Conservation (phyloP, 1,140 invertebrate genomes). For the Macrocentrus cingulum region DNA sequence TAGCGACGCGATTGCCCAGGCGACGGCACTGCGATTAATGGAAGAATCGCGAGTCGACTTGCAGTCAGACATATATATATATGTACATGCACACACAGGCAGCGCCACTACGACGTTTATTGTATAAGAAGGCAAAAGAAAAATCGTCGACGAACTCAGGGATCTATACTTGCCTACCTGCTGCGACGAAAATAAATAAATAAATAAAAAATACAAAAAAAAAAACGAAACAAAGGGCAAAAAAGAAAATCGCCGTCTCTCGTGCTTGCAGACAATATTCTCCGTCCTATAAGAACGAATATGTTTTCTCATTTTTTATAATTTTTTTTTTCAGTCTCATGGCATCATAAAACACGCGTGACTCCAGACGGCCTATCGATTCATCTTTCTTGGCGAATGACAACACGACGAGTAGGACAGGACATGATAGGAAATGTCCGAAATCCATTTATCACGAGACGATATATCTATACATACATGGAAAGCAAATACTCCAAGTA, state of each 20-base stretch:
- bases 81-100: not conserved
- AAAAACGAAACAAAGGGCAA: not conserved
- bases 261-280: not conserved
- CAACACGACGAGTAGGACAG: too few species aligned
- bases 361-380: too few species aligned
- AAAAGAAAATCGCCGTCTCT: not conserved
- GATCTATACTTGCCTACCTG: not conserved
- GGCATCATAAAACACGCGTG: too few species aligned
- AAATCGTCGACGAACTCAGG: too few species aligned
- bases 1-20: not conserved
- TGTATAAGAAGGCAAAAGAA: too few species aligned
- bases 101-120: not conserved
- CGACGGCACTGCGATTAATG: slow-evolving; percentile 14
- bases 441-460: too few species aligned
- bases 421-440: too few species aligned
- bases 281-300: slow-evolving; percentile 11
- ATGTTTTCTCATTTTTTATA: not conserved
- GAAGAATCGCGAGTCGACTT: slow-evolving; percentile 15
- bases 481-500: too few species aligned
- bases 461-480: too few species aligned
- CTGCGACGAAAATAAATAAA: not conserved
- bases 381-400: too few species aligned
- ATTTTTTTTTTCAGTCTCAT: slow-evolving; percentile 17
- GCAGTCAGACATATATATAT: not conserved
- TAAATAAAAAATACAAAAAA: too few species aligned